Base-by-base conservation (phyloP, 1,140 invertebrate species). In the Acromyrmex charruanus region DNA sequence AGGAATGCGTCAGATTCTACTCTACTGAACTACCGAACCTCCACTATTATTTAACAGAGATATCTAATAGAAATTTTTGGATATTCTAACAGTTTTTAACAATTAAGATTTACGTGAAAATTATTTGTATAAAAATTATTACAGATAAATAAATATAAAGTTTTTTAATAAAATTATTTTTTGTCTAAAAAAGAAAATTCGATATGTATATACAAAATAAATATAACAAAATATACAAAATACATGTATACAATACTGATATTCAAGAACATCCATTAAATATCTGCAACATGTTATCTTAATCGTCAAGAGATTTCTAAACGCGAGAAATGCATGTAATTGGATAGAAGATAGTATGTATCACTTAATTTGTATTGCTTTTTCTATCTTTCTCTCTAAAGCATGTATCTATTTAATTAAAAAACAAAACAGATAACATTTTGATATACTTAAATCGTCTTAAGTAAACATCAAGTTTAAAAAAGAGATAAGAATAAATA, bases 1-100 rank as follows among this genome's bases (percentile, higher is more conserved):
- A 44, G 55, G 18, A 84, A 84, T 84, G 25, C 35, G 55, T 31
- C 28, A 18, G n/a, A 61, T 74, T 39, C 18, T 59, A 25, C 28
- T 82, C 55, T 49, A 74, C 18, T 61, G 35, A 71, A 81, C 39
- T 71, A 3, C 1, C 6, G 18, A 49, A 58, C 35, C 28, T 58
- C 2, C 14, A 71, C 21, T 35, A 35, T 28, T 1, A 44, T 71
- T 58, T 44, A 44, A 44, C 39, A 44, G 9, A 14, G 25, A 39
- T 21, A 25, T 18, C 3, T 18, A 65, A 10, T 4, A 3, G 59
- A 55, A 25, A 21, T 25, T 49, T 10, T n/a, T 31, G 10, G 10
- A 35, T 31, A 58, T 21, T 65, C 18, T 63, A 49, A 10, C 21
- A 14, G 31, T 31, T 25, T 35, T 14, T 35, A 25, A 65, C 35